Evolutionary conservation across 2,797 vertebrate genomes (phyloP).

Genomic region (Spheniscus humboldti): DNA sequence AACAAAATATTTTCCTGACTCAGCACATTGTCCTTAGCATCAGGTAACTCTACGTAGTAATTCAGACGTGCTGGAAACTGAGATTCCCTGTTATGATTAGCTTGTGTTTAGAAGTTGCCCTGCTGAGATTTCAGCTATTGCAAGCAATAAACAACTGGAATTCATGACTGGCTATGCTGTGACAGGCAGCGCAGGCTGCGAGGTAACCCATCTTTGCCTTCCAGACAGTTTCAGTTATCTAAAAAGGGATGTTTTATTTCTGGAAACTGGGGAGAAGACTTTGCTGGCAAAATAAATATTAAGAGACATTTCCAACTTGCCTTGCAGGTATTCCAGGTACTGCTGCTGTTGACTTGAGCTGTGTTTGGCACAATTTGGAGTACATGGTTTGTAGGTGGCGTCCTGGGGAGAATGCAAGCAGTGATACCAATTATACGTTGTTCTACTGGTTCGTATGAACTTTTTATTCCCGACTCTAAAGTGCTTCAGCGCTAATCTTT

Average conservation of each 20-base stretch:
- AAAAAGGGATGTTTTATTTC: background rate
- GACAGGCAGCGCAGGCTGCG: background rate
- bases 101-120: background rate
- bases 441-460: conserved; percentile 72
- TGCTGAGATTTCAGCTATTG: background rate
- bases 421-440: conserved; percentile 61
- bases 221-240: background rate
- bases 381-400: conserved; percentile 72
- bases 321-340: conserved; percentile 67
- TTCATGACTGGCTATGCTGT: background rate
- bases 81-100: background rate
- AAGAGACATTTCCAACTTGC: background rate
- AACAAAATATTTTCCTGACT: background rate
- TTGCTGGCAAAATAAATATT: background rate
- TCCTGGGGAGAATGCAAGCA: conserved; percentile 58
- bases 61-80: background rate
- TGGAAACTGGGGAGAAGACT: background rate
- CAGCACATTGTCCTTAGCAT: background rate
- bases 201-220: background rate
- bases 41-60: background rate
- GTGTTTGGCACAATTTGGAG: conserved; percentile 67
- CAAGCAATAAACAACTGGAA: background rate
- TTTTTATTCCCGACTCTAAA: background rate
- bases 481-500: background rate
- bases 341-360: conserved; percentile 65